Conservation (phyloP, 2,888 invertebrate genomes). For the Drosophila tanythrix region DNA sequence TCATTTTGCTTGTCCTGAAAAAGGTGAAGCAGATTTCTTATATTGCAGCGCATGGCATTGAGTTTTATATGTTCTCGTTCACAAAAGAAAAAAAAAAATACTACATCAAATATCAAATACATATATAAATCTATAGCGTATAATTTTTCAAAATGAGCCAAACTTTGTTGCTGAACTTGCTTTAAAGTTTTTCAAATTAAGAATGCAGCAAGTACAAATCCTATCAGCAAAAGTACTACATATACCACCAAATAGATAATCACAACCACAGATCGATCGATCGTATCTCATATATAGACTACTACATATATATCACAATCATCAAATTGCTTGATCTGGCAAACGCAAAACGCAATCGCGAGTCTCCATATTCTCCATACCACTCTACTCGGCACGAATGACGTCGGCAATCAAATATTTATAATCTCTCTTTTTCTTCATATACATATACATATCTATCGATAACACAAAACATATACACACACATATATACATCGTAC, state of each 20-base stretch:
- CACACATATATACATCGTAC: conserved; percentile 21
- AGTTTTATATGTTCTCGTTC: conserved; percentile 73
- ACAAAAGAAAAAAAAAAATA: conserved; percentile 41
- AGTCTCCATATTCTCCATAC: conserved; percentile 76
- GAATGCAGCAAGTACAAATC: conserved; percentile 45
- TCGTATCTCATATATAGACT: conserved; percentile 30
- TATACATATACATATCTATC: conserved; percentile 34
- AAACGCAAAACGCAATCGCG: conserved; percentile 60
- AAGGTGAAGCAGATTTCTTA: conserved; percentile 59
- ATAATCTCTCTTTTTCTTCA: conserved; percentile 47
- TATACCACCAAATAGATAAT: conserved; percentile 26
- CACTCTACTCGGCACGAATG: conserved; percentile 82
- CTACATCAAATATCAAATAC: conserved; percentile 24
- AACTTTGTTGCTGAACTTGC: conserved; percentile 57
- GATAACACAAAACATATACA: conserved; percentile 44
- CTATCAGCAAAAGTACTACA: conserved; percentile 54
- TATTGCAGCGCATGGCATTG: conserved; percentile 82
- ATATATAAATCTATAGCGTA: conserved; percentile 40
- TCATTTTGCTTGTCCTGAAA: conserved; percentile 56
- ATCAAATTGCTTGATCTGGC: conserved; percentile 62
- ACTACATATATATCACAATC: conserved; percentile 33
- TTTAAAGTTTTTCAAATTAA: conserved; percentile 36
- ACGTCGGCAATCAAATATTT: conserved; percentile 77
- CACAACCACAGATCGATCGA: conserved; percentile 41
- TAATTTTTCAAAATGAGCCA: conserved; percentile 47